phyloP scores from a whole-genome alignment of 2,888 invertebrate species.

The Ephialtes manifestator region DNA sequence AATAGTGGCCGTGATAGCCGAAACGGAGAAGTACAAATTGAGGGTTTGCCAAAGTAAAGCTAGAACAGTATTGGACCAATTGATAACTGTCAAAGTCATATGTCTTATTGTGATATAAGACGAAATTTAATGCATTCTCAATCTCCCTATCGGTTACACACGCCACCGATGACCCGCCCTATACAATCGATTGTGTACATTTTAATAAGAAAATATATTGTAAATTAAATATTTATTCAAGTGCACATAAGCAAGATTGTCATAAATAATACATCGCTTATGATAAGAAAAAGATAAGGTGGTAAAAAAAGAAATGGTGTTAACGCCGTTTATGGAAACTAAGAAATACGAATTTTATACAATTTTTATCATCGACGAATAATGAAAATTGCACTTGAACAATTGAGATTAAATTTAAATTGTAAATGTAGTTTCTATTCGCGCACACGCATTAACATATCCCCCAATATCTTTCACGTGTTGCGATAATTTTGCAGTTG shows the following conservation, averaged over 20 bases:
- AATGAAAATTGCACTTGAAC: slow-evolving; percentile 33
- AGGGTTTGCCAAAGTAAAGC: slow-evolving; percentile 5
- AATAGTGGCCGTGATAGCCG: slow-evolving; percentile 30
- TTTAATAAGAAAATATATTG: slow-evolving; percentile 59
- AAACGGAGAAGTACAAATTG: slow-evolving; percentile 12
- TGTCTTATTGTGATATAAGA: slow-evolving; percentile 14
- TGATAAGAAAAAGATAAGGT: slow-evolving; percentile 16
- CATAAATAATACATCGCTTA: slow-evolving; percentile 27
- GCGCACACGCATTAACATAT: slow-evolving; percentile 42
- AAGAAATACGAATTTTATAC: slow-evolving; percentile 41
- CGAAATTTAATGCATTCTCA: slow-evolving; percentile 25
- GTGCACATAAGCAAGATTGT: slow-evolving; percentile 8
- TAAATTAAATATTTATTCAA: slow-evolving; percentile 50
- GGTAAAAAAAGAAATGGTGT: background rate
- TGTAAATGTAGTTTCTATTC: slow-evolving; percentile 44
- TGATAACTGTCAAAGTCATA: background rate
- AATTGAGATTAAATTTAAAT: slow-evolving; percentile 29
- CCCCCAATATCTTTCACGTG: slow-evolving; percentile 4
- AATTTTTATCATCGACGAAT: slow-evolving; percentile 38
- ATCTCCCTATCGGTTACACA: slow-evolving; percentile 38
- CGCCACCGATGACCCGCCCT: background rate
- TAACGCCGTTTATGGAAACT: slow-evolving; percentile 10
- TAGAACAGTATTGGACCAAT: slow-evolving; percentile 22
- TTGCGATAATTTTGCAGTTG: slow-evolving; percentile 15
- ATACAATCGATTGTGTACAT: slow-evolving; percentile 40